Conservation (phyloP, 2,797 vertebrate genomes). For the Hypotaenidia philippensis region DNA sequence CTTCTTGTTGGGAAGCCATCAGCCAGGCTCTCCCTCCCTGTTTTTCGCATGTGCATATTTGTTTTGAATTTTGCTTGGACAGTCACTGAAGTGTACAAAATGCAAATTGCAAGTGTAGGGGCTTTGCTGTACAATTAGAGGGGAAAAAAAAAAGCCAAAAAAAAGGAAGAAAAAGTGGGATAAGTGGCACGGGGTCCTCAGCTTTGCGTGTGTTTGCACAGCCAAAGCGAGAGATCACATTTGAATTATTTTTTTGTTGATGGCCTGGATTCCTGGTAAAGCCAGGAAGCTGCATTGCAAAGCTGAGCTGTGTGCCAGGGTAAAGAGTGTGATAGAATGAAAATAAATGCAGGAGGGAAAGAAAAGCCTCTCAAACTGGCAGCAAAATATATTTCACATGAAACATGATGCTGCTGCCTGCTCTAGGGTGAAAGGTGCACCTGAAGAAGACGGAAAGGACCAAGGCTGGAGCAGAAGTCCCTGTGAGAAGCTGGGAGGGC, state of each 20-base stretch:
- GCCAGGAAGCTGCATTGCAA: slow-evolving; percentile 28
- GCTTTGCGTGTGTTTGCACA: slow-evolving; percentile 42
- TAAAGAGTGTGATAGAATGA: slow-evolving; percentile 21
- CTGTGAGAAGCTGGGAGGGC: neutral
- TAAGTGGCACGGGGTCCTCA: neutral
- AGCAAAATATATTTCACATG: slow-evolving; percentile 1
- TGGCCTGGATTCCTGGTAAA: slow-evolving; percentile 39
- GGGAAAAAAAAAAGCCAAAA: neutral
- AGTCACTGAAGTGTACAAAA: slow-evolving; percentile 71
- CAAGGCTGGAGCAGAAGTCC: neutral
- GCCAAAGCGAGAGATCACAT: neutral
- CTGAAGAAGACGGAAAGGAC: neutral
- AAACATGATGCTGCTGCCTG: neutral
- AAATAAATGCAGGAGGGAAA: slow-evolving; percentile 53
- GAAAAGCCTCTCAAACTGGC: slow-evolving; percentile 1
- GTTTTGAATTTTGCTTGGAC: slow-evolving; percentile 77
- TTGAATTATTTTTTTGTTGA: slow-evolving; percentile 13
- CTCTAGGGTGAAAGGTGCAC: neutral
- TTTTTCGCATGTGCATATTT: slow-evolving; percentile 55
- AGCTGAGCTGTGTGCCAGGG: slow-evolving; percentile 7
- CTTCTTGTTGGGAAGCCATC: slow-evolving; percentile 33
- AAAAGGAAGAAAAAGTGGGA: neutral
- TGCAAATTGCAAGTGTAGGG: slow-evolving; percentile 69
- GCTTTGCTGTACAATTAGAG: slow-evolving; percentile 61
- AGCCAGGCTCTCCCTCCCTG: neutral